Evolutionary conservation across 1,140 invertebrate genomes (phyloP), one percentile per base, ranked within the genome.

Genomic region (Drosophila murphyi): DNA sequence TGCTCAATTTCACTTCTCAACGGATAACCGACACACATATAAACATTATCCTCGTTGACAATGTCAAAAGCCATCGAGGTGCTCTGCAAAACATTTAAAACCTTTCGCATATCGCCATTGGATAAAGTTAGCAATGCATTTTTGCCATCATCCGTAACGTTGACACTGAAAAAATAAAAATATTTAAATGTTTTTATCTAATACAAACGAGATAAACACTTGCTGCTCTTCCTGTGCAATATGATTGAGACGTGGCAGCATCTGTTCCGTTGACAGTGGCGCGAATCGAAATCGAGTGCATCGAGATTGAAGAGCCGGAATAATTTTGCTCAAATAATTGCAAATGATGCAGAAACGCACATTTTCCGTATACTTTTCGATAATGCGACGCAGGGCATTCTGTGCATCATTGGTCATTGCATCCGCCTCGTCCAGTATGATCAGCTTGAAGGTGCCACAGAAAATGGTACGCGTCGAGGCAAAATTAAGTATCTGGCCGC

Each of bases 331-430:
- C 47, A 99, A 93, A 93, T 99, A 99, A 93, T 99, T 99, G 93
- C 98, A 99, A 88, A 99, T 99, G 48, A 99, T 96, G 92, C 99
- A 99, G 92, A 99, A 99, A 32, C 99, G 94, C 1, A 98, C 97
- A 93, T 99, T 99, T 67, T 99, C 98, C 29, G 99, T 99, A 89
- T 98, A 99, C 91, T 99, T 99, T 93, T 99, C 99, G 92, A 99
- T 99, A 80, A 99, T 98, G 95, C 99, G 96, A 81, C 98, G 94
- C 2, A 99, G 93, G 35, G 99, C 98, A 95, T 99, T 99, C 93
- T 99, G 99, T 3, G 99, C 99, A 96, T 99, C 98, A 92, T 98
- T 97, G 3, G 99, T 99, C 99, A 99, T 99, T 2, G 99, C 98
- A 95, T 99, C 99, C 6, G 99, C 99, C 95, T 99, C 99, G 95